Evolutionary conservation across 2,797 vertebrate species (phyloP).

Genomic region (Chloroceryle inda): DNA sequence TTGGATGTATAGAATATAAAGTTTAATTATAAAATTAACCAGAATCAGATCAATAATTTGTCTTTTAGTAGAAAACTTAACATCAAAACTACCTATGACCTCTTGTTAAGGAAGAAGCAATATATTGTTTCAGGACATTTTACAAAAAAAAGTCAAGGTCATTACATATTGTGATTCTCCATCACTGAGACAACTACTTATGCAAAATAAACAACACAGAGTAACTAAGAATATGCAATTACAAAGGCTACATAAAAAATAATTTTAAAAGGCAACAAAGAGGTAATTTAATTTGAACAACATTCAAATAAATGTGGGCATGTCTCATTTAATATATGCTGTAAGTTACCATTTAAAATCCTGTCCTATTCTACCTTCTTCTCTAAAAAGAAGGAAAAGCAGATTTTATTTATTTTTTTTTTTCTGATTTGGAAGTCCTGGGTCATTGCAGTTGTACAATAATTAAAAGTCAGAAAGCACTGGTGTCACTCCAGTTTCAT

Average conservation of each 20-base stretch:
- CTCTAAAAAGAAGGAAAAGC: neutral
- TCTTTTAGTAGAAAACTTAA: neutral
- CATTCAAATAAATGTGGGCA: neutral
- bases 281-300: neutral
- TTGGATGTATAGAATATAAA: neutral
- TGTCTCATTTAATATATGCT: neutral
- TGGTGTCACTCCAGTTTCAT: neutral
- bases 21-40: neutral
- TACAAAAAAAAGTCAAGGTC: neutral
- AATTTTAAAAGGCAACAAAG: neutral
- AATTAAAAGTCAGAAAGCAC: neutral
- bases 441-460: neutral
- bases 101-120: neutral
- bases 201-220: neutral
- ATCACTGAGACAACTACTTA: neutral
- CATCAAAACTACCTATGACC: neutral
- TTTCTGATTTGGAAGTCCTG: neutral
- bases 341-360: neutral
- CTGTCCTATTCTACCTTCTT: neutral
- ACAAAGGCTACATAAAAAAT: neutral
- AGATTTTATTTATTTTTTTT: neutral
- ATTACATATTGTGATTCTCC: neutral
- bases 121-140: neutral
- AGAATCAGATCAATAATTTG: neutral
- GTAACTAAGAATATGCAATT: neutral